These are phyloP conservation scores for Nixonia krombeini DNA, from an alignment of 1,140 invertebrate species.

Conservation along the genomic window DNA sequence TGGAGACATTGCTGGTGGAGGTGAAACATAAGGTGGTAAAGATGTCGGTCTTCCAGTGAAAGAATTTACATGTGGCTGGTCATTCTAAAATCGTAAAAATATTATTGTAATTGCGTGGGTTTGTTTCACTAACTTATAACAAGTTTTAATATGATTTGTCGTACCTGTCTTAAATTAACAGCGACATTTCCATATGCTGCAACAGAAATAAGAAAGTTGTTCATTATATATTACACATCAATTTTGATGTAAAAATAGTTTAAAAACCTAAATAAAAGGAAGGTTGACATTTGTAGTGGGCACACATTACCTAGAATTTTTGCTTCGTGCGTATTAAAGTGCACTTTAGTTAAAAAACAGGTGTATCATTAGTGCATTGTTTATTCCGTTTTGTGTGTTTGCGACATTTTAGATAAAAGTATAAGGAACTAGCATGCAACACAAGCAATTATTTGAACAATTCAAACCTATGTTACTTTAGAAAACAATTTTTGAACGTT, in stretches of 20 bases:
- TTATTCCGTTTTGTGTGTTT: no score
- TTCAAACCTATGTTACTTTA: no score
- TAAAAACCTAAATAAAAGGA: background rate
- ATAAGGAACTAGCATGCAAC: no score
- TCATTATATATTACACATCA: background rate
- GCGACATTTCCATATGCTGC: constrained; percentile 66
- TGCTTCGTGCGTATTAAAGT: no score
- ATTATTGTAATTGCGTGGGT: background rate
- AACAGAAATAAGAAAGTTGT: constrained; percentile 46
- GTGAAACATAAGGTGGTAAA: constrained; percentile 67
- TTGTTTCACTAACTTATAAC: constrained; percentile 1
- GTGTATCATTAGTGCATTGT: no score
- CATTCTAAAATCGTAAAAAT: constrained; percentile 41
- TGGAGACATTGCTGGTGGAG: constrained; percentile 59
- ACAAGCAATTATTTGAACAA: no score
- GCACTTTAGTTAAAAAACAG: no score
- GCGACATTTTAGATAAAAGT: no score
- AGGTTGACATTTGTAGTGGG: background rate
- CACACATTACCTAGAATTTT: background rate
- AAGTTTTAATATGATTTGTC: constrained; percentile 3
- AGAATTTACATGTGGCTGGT: constrained; percentile 57
- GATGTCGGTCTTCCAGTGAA: constrained; percentile 66
- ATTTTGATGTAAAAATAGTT: no score
- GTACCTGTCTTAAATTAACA: constrained; percentile 63
- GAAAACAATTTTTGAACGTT: no score